phyloP scores from a whole-genome alignment of 2,113 vertebrate species.

The Erythrolamprus reginae region DNA sequence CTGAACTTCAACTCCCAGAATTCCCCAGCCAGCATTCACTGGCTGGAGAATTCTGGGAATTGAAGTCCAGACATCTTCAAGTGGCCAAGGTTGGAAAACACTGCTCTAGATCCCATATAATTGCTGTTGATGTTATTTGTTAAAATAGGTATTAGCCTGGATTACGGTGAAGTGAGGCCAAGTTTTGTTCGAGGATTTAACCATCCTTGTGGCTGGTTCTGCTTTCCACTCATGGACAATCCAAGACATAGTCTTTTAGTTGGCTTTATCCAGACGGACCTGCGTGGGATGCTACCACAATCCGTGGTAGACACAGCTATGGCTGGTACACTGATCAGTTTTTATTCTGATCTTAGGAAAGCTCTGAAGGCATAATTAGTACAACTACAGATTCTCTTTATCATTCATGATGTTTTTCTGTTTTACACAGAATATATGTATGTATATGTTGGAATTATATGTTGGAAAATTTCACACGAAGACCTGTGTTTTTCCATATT shows the following conservation, averaged over 20 bases:
- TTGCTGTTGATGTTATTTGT: background rate
- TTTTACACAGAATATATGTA: background rate
- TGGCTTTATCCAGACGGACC: constrained; percentile 84
- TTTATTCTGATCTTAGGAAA: constrained; percentile 76
- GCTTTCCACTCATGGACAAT: constrained; percentile 67
- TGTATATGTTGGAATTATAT: too few relatives aligned
- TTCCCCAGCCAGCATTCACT: too few relatives aligned
- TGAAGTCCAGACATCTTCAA: too few relatives aligned
- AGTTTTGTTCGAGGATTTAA: constrained; percentile 80
- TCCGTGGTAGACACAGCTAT: constrained; percentile 80
- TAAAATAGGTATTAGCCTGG: constrained; percentile 74
- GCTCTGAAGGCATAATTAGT: constrained; percentile 58
- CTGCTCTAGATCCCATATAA: background rate
- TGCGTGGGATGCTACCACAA: constrained; percentile 79
- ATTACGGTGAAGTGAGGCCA: constrained; percentile 64
- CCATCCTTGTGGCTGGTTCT: constrained; percentile 86
- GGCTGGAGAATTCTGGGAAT: too few relatives aligned
- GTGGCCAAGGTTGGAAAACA: too few relatives aligned
- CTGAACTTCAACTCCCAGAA: too few relatives aligned
- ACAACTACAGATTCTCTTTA: rapidly evolving
- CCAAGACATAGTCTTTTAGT: constrained; percentile 72
- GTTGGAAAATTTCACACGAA: constrained; percentile 7
- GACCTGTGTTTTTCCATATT: constrained; percentile 18
- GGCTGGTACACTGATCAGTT: constrained; percentile 74
- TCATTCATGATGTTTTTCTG: background rate